These are phyloP conservation scores for Gouania willdenowi DNA, from an alignment of 2,797 vertebrate genomes.

Conservation along the genomic window DNA sequence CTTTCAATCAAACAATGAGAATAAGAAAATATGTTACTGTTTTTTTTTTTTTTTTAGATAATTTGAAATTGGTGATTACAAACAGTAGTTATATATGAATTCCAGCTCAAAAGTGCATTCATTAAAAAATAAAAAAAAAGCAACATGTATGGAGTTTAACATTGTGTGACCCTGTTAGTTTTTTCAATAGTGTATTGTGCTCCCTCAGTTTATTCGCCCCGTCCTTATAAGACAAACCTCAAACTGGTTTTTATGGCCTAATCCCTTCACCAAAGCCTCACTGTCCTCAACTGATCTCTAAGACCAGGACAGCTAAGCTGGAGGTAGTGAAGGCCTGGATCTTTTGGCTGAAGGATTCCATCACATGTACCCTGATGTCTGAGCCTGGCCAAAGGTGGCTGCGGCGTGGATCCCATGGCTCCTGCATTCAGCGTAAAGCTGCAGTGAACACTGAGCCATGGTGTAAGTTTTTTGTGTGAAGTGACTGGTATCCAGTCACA, in stretches of 20 bases:
- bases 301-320: constrained; percentile 38
- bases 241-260: constrained; percentile 45
- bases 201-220: too few species aligned
- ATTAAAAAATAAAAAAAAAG: too few species aligned
- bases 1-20: too few species aligned
- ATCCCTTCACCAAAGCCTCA: constrained; percentile 59
- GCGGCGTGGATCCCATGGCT: constrained; percentile 29
- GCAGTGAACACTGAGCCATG: constrained; percentile 12
- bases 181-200: too few species aligned
- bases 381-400: constrained; percentile 34
- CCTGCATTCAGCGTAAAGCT: constrained; percentile 23
- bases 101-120: too few species aligned
- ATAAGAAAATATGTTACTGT: too few species aligned
- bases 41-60: too few species aligned
- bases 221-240: constrained; percentile 44
- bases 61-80: too few species aligned
- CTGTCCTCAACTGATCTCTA: constrained; percentile 56
- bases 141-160: too few species aligned
- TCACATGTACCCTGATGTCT: constrained; percentile 27
- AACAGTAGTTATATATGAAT: too few species aligned
- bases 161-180: too few species aligned
- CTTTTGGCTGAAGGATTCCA: constrained; percentile 35
- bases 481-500: constrained; percentile 22
- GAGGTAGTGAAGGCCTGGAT: constrained; percentile 34
- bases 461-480: constrained; percentile 6